phyloP scores from a whole-genome alignment of 2,113 vertebrate genomes.

The Condylura cristata region DNA sequence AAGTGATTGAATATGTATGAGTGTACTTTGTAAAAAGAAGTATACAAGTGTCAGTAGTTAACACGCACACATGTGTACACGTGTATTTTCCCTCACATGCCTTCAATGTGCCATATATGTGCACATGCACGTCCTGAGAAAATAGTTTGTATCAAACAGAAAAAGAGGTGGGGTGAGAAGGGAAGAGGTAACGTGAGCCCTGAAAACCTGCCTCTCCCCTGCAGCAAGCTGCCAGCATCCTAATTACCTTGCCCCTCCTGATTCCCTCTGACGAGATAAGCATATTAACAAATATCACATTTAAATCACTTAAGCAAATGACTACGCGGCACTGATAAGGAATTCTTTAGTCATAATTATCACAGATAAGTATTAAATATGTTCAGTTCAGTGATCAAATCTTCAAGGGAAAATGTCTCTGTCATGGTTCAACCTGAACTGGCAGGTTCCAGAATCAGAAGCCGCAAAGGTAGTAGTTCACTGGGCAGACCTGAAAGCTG shows the following conservation, averaged over 20 bases:
- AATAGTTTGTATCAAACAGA: too few relatives aligned
- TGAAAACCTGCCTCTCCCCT: neutral
- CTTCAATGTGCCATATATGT: neutral
- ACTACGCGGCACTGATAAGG: neutral
- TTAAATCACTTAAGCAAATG: slow-evolving; percentile 19
- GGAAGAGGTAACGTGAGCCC: fast-evolving
- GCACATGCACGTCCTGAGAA: too few relatives aligned
- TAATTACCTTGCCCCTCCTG: fast-evolving
- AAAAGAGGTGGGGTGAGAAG: neutral
- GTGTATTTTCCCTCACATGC: neutral
- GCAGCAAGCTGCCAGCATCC: neutral
- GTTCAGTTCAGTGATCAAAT: neutral
- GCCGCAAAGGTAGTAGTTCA: neutral
- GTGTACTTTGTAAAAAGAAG: neutral
- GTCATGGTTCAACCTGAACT: neutral
- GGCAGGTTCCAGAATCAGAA: neutral
- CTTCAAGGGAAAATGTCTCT: neutral
- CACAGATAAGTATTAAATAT: slow-evolving; percentile 6
- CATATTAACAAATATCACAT: neutral
- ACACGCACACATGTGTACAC: neutral
- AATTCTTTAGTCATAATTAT: neutral
- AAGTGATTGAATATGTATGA: neutral
- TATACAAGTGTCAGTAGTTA: neutral
- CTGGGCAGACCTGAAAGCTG: neutral
- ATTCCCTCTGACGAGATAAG: neutral